These are phyloP conservation scores for Calcarius ornatus DNA, from an alignment of 2,113 vertebrate genomes.

Conservation along the genomic window DNA sequence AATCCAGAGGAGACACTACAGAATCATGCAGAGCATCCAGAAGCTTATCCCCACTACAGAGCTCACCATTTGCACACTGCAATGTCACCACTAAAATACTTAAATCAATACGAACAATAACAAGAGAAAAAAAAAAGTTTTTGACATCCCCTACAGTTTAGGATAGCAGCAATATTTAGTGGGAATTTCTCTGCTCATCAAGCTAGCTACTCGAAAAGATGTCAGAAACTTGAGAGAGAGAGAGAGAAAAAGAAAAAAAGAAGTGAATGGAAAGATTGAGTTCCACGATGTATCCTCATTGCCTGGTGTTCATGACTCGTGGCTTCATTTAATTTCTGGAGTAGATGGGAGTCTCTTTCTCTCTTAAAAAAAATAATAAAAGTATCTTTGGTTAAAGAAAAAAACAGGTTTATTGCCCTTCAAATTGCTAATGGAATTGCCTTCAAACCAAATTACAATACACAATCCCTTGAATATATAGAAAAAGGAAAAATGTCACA, in stretches of 20 bases:
- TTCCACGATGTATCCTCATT: background rate
- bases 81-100: background rate
- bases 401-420: background rate
- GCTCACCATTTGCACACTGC: background rate
- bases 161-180: slow-evolving; percentile 55
- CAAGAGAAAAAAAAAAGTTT: background rate
- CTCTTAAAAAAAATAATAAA: background rate
- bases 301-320: background rate
- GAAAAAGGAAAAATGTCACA: background rate
- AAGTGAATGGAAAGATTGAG: background rate
- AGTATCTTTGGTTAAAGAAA: slow-evolving; percentile 70
- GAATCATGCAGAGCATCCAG: background rate
- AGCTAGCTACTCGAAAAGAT: background rate
- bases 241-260: background rate
- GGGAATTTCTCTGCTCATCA: slow-evolving; percentile 23
- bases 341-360: background rate
- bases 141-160: background rate
- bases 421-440: slow-evolving; percentile 31
- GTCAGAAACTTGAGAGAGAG: background rate
- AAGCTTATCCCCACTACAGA: background rate
- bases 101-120: background rate
- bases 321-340: background rate
- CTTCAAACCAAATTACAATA: slow-evolving; percentile 14
- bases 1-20: background rate
- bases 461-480: background rate